phyloP scores from a whole-genome alignment of 2,113 vertebrate genomes.

The Oreochromis aureus region DNA sequence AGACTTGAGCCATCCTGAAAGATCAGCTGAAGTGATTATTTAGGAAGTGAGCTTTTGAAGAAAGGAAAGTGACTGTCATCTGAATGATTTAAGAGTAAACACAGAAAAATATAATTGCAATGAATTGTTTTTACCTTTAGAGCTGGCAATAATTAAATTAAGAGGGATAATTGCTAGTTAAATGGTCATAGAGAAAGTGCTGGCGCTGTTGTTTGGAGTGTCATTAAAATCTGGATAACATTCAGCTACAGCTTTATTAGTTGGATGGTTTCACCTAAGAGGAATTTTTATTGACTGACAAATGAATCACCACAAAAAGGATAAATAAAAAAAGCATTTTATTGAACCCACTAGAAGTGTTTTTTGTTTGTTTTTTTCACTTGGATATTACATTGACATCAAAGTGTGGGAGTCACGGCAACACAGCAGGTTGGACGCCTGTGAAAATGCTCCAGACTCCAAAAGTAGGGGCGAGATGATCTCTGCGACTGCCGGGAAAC shows the following conservation, averaged over 20 bases:
- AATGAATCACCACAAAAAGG: neutral
- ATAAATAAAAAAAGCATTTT: neutral
- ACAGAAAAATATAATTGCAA: neutral
- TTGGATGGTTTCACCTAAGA: neutral
- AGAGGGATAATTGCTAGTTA: neutral
- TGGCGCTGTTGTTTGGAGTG: neutral
- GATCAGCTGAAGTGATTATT: neutral
- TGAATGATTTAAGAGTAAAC: neutral
- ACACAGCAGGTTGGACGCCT: neutral
- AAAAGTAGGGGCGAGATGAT: neutral
- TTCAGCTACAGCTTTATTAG: neutral
- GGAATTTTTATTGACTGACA: neutral
- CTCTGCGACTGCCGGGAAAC: neutral
- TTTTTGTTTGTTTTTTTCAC: neutral
- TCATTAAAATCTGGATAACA: neutral
- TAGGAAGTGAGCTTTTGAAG: neutral
- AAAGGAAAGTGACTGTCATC: neutral
- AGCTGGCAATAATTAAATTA: neutral
- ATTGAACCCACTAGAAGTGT: neutral
- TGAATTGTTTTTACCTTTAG: neutral
- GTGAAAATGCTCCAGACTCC: neutral
- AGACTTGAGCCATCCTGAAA: neutral
- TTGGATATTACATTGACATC: neutral
- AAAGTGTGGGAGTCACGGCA: neutral
- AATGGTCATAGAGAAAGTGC: neutral